Conservation (phyloP, 92 coral and sea anemone species). For the Zoanthus gigantus region DNA sequence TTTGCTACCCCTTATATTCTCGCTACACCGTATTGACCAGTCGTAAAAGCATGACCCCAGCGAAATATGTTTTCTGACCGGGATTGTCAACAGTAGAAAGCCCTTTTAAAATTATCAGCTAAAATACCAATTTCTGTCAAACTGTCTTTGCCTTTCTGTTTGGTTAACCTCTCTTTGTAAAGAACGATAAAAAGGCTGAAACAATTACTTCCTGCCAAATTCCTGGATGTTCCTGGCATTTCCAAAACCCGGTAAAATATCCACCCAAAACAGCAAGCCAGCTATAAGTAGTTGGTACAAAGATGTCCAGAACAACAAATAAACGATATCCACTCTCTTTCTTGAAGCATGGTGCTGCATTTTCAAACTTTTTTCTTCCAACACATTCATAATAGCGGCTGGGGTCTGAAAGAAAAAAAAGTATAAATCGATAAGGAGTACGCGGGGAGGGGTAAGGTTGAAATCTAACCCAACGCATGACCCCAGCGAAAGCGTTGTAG, state of each 20-base stretch:
- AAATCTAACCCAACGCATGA: no score
- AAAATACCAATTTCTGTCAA: no score
- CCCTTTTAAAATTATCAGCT: no score
- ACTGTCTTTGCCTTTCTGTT: no score
- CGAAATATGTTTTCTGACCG: no score
- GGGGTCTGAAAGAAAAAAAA: slow-evolving; percentile 64
- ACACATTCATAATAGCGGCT: slow-evolving; percentile 81
- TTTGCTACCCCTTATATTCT: no score
- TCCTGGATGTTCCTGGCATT: slow-evolving; percentile 70
- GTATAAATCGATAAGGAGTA: no score
- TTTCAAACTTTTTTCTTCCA: slow-evolving; percentile 83
- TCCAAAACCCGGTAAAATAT: slow-evolving; percentile 87
- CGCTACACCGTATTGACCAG: no score
- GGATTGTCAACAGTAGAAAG: no score
- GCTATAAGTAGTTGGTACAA: slow-evolving; percentile 77
- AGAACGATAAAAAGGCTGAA: not conserved
- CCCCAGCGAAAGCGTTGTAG: no score
- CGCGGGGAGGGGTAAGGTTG: no score
- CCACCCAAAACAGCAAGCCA: slow-evolving; percentile 80
- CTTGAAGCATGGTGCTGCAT: slow-evolving; percentile 67
- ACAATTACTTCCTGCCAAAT: slow-evolving; percentile 83
- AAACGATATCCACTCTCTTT: slow-evolving; percentile 75
- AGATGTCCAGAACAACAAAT: slow-evolving; percentile 89
- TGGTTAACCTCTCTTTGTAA: not conserved
- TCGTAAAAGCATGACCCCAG: no score